Evolutionary conservation across 2,113 vertebrate species (phyloP).

Genomic region (Paradoxurus hermaphroditus): DNA sequence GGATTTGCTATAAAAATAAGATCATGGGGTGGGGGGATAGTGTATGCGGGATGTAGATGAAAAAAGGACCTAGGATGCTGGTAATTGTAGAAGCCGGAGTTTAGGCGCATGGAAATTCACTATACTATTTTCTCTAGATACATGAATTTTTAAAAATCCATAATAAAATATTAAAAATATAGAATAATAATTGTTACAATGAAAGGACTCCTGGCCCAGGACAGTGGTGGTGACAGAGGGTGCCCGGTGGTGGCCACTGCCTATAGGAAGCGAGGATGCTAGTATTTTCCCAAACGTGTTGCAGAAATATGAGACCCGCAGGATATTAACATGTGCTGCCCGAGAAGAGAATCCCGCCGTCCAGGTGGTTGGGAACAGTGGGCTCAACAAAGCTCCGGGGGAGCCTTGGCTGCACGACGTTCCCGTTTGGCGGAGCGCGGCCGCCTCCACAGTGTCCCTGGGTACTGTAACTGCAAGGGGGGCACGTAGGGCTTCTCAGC

Average conservation of each 20-base stretch:
- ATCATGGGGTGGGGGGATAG: not conserved
- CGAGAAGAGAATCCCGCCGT: not conserved
- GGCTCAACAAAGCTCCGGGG: not conserved
- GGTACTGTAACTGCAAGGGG: not conserved
- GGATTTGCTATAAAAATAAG: not conserved
- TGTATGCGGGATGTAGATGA: not conserved
- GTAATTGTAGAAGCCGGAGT: not conserved
- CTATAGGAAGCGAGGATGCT: not conserved
- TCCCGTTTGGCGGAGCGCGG: rapidly evolving
- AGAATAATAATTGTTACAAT: not conserved
- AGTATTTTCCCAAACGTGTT: not conserved
- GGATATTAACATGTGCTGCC: not conserved
- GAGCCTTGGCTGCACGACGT: not conserved
- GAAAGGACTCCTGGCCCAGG: not conserved
- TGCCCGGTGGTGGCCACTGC: not conserved
- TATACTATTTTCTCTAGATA: not conserved
- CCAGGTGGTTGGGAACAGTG: not conserved
- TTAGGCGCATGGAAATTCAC: not conserved
- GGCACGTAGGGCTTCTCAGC: not conserved
- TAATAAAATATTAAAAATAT: not conserved
- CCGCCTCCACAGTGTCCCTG: not conserved
- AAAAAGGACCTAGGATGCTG: not conserved
- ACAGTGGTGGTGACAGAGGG: not conserved
- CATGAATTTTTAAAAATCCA: not conserved
- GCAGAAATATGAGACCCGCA: not conserved